Evolutionary conservation across 2,888 invertebrate species (phyloP), one percentile per base, ranked within the genome.

Genomic region (Diadegma fenestrale): DNA sequence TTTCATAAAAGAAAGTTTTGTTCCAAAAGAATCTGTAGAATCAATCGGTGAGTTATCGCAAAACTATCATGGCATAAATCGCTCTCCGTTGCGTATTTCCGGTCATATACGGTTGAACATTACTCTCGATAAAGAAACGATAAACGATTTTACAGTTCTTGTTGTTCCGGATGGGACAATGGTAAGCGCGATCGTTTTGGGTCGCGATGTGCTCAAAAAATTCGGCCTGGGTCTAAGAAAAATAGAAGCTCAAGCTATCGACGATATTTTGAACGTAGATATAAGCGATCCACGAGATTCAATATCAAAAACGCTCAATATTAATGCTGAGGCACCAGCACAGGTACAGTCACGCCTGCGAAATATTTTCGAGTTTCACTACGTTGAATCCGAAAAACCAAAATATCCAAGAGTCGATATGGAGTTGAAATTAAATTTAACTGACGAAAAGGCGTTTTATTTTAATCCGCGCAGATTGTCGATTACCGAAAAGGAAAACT

Each of bases 131-230:
- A 51, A 48, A 0, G 76, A 37, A 37, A 80, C 43, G 0, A 64
- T 54, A 73, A 33, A 76, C 12, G 19, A 78, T 51, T n/a, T 73
- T 5, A 54, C n/a, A 10, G 37, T 86, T n/a, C 19, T 82, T 3
- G 84, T 84, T 17, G 84, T 84, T 14, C 86, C 80, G 14, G 82
- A 86, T 77, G 41, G 61, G 8, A 84, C 80, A 22, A 84, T 84
- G 84, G 61, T 45, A 61, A 75, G 43, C 30, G 43, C 81, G 22
- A 79, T 76, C 63, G 76, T 86, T 22, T 54, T 82, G 33, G 79
- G 77, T 48, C 72, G 86, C 43, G 86, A 86, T 12, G 77, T 80
- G 1, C 37, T 84, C 8, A 71, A 37, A 63, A 75, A 43, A 58
- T 84, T 84, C 51, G 71, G 80, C 0, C 22, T 83, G 45, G 71